phyloP scores from a whole-genome alignment of 2,888 invertebrate genomes.

The Netelia virgata region DNA sequence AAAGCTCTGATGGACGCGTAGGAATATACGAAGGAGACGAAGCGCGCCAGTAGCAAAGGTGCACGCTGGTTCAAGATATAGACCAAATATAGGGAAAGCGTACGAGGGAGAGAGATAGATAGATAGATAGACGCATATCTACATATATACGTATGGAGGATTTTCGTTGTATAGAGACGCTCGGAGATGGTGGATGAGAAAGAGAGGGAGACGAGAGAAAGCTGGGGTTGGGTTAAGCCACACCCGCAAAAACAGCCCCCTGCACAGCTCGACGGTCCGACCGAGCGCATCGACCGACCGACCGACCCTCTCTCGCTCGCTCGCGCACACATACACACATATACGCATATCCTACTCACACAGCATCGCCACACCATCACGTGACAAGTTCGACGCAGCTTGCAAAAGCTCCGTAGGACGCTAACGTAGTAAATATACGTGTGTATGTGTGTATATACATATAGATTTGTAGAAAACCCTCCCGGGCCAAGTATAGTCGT shows the following conservation, averaged over 20 bases:
- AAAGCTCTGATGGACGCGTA: constrained; percentile 25
- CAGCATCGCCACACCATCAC: constrained; percentile 74
- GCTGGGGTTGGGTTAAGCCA: constrained; percentile 81
- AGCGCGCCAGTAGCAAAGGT: constrained; percentile 76
- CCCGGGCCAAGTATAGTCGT: neutral
- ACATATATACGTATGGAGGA: constrained; percentile 47
- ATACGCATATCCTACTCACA: constrained; percentile 31
- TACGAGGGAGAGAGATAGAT: constrained; percentile 23
- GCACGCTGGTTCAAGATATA: constrained; percentile 72
- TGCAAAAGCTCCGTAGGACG: constrained; percentile 78
- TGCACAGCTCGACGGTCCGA: constrained; percentile 78
- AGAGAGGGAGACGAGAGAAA: constrained; percentile 55
- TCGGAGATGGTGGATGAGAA: constrained; percentile 57
- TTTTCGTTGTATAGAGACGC: constrained; percentile 32
- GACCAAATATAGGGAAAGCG: constrained; percentile 63
- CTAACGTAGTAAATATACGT: constrained; percentile 61
- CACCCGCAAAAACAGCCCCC: constrained; percentile 84
- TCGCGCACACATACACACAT: constrained; percentile 44
- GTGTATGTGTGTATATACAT: neutral
- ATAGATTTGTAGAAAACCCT: constrained; percentile 26
- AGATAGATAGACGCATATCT: constrained; percentile 26
- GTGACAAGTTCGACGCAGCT: constrained; percentile 82
- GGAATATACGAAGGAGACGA: constrained; percentile 56
- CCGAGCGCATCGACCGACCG: constrained; percentile 83
- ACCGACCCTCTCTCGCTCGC: constrained; percentile 62